phyloP scores from a whole-genome alignment of 2,797 vertebrate genomes.

The Phrynocephalus vlangalii region DNA sequence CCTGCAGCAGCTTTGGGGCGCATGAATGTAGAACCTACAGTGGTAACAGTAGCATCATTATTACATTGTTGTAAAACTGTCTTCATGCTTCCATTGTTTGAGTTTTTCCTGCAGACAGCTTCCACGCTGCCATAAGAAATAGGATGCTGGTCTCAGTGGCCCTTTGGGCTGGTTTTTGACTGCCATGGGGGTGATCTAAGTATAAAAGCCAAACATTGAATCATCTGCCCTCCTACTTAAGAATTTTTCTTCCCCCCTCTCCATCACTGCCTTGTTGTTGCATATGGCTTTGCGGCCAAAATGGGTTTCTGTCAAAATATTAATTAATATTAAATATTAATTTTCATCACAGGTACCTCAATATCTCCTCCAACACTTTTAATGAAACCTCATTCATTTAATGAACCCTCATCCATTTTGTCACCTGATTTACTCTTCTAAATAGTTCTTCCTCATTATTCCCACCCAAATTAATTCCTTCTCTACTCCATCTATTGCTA shows the following conservation, averaged over 20 bases:
- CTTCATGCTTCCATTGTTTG: background rate
- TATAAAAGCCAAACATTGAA: background rate
- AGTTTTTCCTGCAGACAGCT: background rate
- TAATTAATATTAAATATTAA: too few species aligned
- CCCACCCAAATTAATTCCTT: background rate
- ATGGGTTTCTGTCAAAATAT: background rate
- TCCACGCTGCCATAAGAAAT: background rate
- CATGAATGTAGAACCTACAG: background rate
- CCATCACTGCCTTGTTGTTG: too few species aligned
- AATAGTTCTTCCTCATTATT: background rate
- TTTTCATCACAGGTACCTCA: background rate
- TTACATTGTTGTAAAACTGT: background rate
- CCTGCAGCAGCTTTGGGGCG: background rate
- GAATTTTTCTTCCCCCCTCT: background rate
- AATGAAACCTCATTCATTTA: background rate
- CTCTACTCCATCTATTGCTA: background rate
- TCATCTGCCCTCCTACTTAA: too few species aligned
- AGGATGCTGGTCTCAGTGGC: background rate
- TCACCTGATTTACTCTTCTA: background rate
- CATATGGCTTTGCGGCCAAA: background rate
- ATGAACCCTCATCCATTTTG: background rate
- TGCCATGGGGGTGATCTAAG: background rate
- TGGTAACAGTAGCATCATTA: background rate
- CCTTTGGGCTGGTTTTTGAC: background rate
- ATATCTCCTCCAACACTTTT: background rate